Base-by-base conservation (phyloP, 2,797 vertebrate genomes). In the Typhlichthys eigenmanni region DNA sequence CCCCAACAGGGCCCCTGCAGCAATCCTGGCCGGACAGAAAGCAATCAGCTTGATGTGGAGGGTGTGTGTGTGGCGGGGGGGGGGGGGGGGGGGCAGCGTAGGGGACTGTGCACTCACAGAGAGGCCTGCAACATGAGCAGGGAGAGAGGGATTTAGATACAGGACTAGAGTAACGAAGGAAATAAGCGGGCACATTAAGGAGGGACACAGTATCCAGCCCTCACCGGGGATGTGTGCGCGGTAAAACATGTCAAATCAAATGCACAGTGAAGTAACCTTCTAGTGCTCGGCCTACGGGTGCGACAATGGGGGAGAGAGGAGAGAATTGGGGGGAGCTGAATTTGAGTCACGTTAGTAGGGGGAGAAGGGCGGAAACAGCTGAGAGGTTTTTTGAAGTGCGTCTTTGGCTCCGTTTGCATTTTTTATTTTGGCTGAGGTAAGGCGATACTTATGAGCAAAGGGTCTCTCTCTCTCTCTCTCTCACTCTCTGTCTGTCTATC, bases 21-120 rank as follows among this genome's bases (percentile, higher is more conserved):
- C 69, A 13, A 78, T 64, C 56, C 68, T 52, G 80, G 80, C 53
- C 76, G 87, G 88, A 90, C 87, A 89, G 85, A 88, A 88, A 86
- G 84, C 85, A 88, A 91, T 91, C 87, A 90, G 87, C 80, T 88
- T 87, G 86, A 91, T 89, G 86, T 88, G 81, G 79, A 24, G 24
- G 24, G 24, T 24, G 24, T 24, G 24, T 19, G 19, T 24, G 24
- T 24, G 24, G 2, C 3, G 24, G 3, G 24, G 19, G 79, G 80
- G 80, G 86, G 87, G 19, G 24, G 3, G 24, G 24, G 3, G 24
- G 80, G 86, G 87, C 80, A 85, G 79, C 85, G 83, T 77, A 74
- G 74, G 47, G 76, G 75, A 83, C 78, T 83, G 82, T 84, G 76
- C 75, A 71, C 69, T 75, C 74, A 71, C 61, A 83, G 81, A 82